These are phyloP conservation scores for Agrochola macilenta DNA, from an alignment of 2,888 invertebrate species.

Conservation along the genomic window DNA sequence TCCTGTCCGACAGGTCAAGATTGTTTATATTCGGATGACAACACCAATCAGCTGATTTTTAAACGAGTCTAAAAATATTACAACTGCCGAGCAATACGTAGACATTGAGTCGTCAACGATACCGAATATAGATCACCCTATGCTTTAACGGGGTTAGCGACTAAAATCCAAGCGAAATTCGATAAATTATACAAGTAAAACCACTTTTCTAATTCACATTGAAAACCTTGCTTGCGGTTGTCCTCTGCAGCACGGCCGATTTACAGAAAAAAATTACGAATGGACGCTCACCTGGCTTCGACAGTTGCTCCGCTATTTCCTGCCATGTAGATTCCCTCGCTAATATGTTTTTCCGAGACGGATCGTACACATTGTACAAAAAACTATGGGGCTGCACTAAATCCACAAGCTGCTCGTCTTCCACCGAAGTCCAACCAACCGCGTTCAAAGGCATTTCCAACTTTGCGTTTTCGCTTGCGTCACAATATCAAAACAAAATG, in stretches of 20 bases:
- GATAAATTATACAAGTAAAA: neutral
- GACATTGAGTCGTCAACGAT: slow-evolving; percentile 16
- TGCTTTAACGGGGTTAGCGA: neutral
- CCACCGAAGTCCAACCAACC: slow-evolving; percentile 83
- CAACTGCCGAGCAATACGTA: slow-evolving; percentile 24
- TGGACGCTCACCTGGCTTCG: slow-evolving; percentile 81
- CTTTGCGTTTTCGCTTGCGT: slow-evolving; percentile 70
- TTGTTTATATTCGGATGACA: slow-evolving; percentile 49
- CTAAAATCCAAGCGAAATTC: slow-evolving; percentile 1
- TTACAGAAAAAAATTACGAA: slow-evolving; percentile 51
- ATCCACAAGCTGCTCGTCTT: slow-evolving; percentile 84
- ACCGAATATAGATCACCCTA: slow-evolving; percentile 44
- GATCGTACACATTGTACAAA: slow-evolving; percentile 83
- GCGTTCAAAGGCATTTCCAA: slow-evolving; percentile 86
- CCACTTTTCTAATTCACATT: neutral
- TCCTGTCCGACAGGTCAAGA: neutral
- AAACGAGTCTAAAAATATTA: slow-evolving; percentile 45
- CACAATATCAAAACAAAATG: slow-evolving; percentile 84
- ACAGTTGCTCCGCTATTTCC: slow-evolving; percentile 82
- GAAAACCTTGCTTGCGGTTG: slow-evolving; percentile 71
- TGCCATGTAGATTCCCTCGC: slow-evolving; percentile 86
- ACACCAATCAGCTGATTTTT: slow-evolving; percentile 62
- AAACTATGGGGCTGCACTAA: slow-evolving; percentile 84
- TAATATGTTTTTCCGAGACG: slow-evolving; percentile 85
- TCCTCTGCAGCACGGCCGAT: slow-evolving; percentile 73